Percentiles rank a stretch among this genome's conserved stretches.
Evolutionary conservation across 1,140 invertebrate species (phyloP).

Genomic region (Anastrepha ludens): DNA sequence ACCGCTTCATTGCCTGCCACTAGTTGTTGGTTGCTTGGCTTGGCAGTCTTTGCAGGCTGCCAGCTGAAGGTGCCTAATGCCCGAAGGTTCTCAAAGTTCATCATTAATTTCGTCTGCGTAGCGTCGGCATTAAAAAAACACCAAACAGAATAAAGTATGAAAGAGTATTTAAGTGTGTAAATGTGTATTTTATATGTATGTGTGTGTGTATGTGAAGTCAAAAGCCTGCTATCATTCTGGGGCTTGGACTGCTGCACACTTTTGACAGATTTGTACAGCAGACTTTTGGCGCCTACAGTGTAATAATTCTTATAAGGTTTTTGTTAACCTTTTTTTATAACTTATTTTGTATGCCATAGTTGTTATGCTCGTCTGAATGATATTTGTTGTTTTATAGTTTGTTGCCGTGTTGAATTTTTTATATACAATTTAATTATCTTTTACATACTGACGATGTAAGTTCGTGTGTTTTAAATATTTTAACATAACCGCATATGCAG

Average conservation of each 20-base stretch:
- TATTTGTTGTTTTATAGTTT: not conserved
- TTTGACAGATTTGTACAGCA: conserved; percentile 36
- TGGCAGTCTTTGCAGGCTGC: not conserved
- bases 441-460: not conserved
- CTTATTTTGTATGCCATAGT: conserved; percentile 16
- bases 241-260: conserved; percentile 5
- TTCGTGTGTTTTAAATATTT: too few species aligned
- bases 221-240: not conserved
- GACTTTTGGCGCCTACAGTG: conserved; percentile 54
- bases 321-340: conserved; percentile 28
- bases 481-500: too few species aligned
- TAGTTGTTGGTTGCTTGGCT: not conserved
- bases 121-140: not conserved
- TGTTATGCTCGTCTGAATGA: not conserved
- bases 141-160: conserved; percentile 3
- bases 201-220: not conserved
- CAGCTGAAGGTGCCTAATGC: conserved; percentile 4
- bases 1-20: not conserved
- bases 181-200: not conserved
- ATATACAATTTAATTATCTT: not conserved
- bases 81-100: conserved; percentile 34
- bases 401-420: not conserved
- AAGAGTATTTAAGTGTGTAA: not conserved
- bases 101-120: conserved; percentile 45
- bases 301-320: conserved; percentile 53